These are phyloP conservation scores for Poecilia gillii DNA, from an alignment of 2,797 vertebrate species.

Conservation along the genomic window DNA sequence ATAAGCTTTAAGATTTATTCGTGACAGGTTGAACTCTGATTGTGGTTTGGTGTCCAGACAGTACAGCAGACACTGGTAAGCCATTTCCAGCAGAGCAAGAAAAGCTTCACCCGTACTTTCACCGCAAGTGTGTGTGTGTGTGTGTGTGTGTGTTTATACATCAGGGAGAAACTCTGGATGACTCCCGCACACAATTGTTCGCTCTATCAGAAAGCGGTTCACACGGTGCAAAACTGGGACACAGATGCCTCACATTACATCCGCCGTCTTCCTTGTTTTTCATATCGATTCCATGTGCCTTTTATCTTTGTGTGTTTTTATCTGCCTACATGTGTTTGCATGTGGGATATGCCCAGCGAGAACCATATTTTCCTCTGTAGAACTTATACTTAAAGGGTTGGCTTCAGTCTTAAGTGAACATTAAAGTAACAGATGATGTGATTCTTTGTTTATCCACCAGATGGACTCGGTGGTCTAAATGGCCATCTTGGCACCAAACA, in stretches of 20 bases:
- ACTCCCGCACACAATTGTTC: constrained; percentile 58
- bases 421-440: constrained; percentile 40
- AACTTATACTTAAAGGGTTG: constrained; percentile 14
- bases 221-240: constrained; percentile 29
- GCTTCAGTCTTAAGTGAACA: constrained; percentile 15
- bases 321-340: constrained; percentile 37
- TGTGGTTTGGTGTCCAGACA: constrained; percentile 65
- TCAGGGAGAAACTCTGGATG: constrained; percentile 64
- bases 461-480: constrained; percentile 68
- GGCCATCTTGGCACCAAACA: constrained; percentile 21
- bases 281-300: constrained; percentile 10
- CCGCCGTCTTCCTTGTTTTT: constrained; percentile 57
- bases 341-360: constrained; percentile 20
- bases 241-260: constrained; percentile 75
- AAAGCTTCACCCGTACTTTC: constrained; percentile 49
- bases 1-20: constrained; percentile 11
- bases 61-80: constrained; percentile 65
- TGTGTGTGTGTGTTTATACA: constrained; percentile 34
- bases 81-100: constrained; percentile 59
- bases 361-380: constrained; percentile 35
- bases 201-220: constrained; percentile 49
- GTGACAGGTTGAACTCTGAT: constrained; percentile 41
- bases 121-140: constrained; percentile 47
- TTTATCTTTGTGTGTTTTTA: constrained; percentile 24
- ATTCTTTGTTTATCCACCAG: constrained; percentile 65